Evolutionary conservation across 2,113 vertebrate species (phyloP), one percentile per base, ranked within the genome.

Genomic region (Carassius carassius): DNA sequence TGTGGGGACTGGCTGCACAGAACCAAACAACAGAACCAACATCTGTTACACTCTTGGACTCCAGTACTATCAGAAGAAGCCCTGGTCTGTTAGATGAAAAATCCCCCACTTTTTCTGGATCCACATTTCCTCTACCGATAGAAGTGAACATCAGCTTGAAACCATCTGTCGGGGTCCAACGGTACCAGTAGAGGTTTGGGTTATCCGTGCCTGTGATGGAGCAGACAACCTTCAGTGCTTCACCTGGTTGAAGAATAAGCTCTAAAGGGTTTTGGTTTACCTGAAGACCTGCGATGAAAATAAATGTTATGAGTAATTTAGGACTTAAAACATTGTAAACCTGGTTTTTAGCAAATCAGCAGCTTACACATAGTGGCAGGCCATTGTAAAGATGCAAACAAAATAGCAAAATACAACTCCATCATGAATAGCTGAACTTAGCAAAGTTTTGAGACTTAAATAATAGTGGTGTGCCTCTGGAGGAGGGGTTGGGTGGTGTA

Each of bases 181-280:
- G 81, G 78, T 91, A 88, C 90, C 90, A 90, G 54, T 82, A 90
- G 23, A 88, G 80, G 47, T 88, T 65, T 74, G 89, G 88, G 41
- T 77, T 84, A 60, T 23, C 75, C 25, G 0, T 73, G 4, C 87
- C 89, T n/a, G 44, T 62, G 13, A 88, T 60, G 3, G 84, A 79
- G 54, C 90, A 91, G 35, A 17, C 21, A 44, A 91, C 69, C 16
- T 78, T 73, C 23, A 85, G 8, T 21, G 69, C 6, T 19, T 75
- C 78, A 37, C 67, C 51, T 21, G 54, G 17, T 19, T 3, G 82
- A 58, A 89, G 35, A 69, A 90, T 47, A 32, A 87, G 14, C 17
- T 88, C 80, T 19, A 78, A 1, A 23, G 88, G 83, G 4, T 37
- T 37, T 79, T 91, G 90, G 9, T 58, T 75, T n/a, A 82, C 56